Conservation (phyloP, 2,888 invertebrate genomes). For the Rhaphigaster nebulosa region DNA sequence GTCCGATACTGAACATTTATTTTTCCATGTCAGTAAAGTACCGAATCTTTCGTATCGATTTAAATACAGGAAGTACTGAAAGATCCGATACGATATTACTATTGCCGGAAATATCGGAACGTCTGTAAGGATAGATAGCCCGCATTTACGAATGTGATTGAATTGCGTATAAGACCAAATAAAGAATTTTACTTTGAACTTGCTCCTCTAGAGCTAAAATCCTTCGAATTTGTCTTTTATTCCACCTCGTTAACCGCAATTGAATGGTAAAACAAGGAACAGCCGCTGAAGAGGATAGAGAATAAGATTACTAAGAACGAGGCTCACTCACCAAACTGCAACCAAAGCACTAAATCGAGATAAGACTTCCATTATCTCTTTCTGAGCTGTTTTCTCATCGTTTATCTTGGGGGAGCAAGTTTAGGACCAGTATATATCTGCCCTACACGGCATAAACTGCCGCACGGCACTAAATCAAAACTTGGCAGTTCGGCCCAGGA, state of each 20-base stretch:
- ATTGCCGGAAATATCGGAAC: too few species aligned
- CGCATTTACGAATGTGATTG: too few species aligned
- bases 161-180: not conserved
- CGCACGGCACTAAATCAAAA: not conserved
- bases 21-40: too few species aligned
- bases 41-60: too few species aligned
- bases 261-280: not conserved
- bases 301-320: not conserved
- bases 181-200: not conserved
- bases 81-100: too few species aligned
- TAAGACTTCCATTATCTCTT: conserved; percentile 33
- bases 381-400: conserved; percentile 40
- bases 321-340: not conserved
- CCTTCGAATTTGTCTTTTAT: not conserved
- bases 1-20: too few species aligned
- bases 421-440: conserved; percentile 13
- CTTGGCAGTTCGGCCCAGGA: not conserved
- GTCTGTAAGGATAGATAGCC: too few species aligned
- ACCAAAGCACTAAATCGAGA: conserved; percentile 9
- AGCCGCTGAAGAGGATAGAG: not conserved
- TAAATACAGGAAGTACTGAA: too few species aligned
- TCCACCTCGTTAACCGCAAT: not conserved
- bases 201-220: not conserved
- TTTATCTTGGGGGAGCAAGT: not conserved
- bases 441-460: conserved; percentile 36